These are phyloP conservation scores for Hippasteria phrygiana DNA, from an alignment of 53 echinoderm and acorn worm genomes.

Conservation along the genomic window DNA sequence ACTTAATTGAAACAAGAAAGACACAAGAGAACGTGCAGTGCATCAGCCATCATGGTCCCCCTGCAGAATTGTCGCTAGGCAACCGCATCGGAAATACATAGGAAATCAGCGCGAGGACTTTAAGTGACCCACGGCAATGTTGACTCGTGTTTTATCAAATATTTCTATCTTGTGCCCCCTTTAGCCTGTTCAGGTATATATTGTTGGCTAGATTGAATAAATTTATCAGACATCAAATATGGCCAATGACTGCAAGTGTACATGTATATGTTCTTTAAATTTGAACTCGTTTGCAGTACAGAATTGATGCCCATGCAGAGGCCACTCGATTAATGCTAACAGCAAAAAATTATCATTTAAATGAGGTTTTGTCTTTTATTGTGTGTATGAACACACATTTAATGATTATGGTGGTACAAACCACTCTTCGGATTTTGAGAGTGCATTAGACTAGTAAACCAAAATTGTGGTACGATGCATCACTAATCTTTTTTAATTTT, in stretches of 20 bases:
- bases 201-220: background rate
- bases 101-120: constrained; percentile 11
- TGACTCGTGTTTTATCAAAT: background rate
- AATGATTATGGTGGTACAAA: too few relatives aligned
- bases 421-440: too few relatives aligned
- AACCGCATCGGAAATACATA: constrained; percentile 36
- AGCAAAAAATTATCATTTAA: too few relatives aligned
- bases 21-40: background rate
- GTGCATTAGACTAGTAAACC: too few relatives aligned
- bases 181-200: background rate
- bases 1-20: constrained; percentile 3
- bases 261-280: too few relatives aligned
- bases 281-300: too few relatives aligned
- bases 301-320: too few relatives aligned
- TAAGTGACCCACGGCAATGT: background rate
- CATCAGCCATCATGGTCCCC: constrained; percentile 3
- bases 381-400: too few relatives aligned
- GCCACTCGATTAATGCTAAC: too few relatives aligned
- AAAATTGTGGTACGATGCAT: too few relatives aligned
- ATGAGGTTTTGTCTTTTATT: too few relatives aligned
- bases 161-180: background rate
- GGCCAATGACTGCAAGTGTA: background rate
- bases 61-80: constrained; percentile 5
- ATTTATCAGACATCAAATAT: background rate
- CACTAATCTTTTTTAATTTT: too few relatives aligned